phyloP scores from a whole-genome alignment of 2,888 invertebrate species.

The Acheta domesticus region DNA sequence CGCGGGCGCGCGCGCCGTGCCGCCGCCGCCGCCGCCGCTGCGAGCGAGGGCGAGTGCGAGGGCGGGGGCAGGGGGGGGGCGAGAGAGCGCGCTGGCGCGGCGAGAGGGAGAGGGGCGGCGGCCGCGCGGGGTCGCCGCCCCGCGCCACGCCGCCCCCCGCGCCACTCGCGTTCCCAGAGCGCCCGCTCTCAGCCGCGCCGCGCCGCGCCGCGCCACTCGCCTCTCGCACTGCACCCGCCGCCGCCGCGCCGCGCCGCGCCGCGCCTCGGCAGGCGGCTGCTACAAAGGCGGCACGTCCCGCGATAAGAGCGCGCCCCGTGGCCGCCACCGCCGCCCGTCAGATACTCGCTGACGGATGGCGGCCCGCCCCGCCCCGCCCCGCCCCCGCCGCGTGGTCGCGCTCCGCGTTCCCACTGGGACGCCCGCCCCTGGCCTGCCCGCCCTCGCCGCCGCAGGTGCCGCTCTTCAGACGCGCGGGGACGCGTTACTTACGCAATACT shows the following conservation, averaged over 20 bases:
- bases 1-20: neutral
- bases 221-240: neutral
- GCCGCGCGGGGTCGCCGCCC: constrained; percentile 4
- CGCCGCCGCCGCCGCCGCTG: neutral
- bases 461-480: neutral
- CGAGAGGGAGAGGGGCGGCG: constrained; percentile 20
- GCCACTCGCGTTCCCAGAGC: neutral
- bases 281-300: neutral
- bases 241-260: neutral
- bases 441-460: neutral
- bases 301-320: neutral
- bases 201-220: neutral
- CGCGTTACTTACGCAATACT: too few species aligned
- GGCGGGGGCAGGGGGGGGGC: constrained; percentile 45
- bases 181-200: neutral
- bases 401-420: neutral
- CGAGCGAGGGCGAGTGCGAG: constrained; percentile 30
- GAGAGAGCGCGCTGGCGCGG: constrained; percentile 45
- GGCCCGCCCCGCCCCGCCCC: neutral
- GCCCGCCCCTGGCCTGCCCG: neutral
- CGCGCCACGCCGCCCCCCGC: neutral
- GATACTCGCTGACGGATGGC: constrained; percentile 18
- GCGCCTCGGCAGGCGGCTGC: neutral
- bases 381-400: neutral
- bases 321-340: neutral